Base-by-base conservation (phyloP, 2,888 invertebrate genomes). In the Augiades crinisus region DNA sequence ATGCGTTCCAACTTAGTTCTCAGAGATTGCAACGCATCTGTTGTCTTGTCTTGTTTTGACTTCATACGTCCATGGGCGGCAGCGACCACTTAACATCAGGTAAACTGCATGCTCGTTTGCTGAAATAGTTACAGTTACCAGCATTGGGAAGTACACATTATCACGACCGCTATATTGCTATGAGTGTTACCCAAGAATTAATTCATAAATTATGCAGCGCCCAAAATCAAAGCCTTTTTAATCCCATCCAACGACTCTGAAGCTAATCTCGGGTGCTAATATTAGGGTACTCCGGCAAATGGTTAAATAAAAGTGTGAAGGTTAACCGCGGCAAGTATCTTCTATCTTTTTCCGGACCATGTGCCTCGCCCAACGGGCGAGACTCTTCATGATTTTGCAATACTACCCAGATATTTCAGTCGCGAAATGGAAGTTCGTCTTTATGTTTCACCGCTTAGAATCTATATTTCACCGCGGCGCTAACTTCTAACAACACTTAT, bases 361-460 rank as follows among this genome's bases (percentile, higher is more conserved):
- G 56, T 37, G 50, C 53, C 33, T 37, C 43, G 37, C 41, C 45
- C 50, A 49, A 37, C 37, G 46, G 41, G 37, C 27, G 41, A 43
- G 53, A 51, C 47, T 53, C 46, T 53, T 56, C 56, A 54, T 56
- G 56, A 56, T 56, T 51, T 56, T 44, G 51, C 53, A 54, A 54
- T 46, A 52, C 40, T 24, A 40, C 36, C 45, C 24, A n/a, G 16
- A 36, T 12, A 13, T 10, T 21, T 17, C 3, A 3, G 7, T 2
- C 14, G 2, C 10, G 0, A 2, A 31, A 21, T 16, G 6, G 8
- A 51, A 31, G 33, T 6, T 37, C 8, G 13, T 40, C 44, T 52
- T 14, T 45, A 33, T 24, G 1, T 7, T 36, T 0, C 4, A 5
- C 1, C 5, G 0, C 7, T 8, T 27, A 50, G 7, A 30, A 36